Base-by-base conservation (phyloP, 2,113 vertebrate genomes). In the Aphelocoma coerulescens region DNA sequence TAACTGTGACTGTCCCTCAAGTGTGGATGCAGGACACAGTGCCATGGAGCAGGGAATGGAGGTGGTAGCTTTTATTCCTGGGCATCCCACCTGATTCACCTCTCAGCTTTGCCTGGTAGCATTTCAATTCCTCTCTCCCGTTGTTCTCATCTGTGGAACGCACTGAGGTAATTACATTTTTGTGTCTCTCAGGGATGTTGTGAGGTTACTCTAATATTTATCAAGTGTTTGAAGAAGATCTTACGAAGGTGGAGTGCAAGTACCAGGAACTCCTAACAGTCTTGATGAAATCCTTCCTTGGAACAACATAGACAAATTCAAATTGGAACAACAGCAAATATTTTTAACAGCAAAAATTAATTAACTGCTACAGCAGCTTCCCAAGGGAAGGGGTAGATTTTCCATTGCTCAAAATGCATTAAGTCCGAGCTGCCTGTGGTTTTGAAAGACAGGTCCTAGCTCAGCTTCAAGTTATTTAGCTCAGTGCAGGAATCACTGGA, bases 181-280 rank as follows among this genome's bases (percentile, higher is more conserved):
- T 71, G 17, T 52, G 51, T 95, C 93, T 95, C 93, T 55, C 81
- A 49, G 90, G 93, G 63, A 80, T 90, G 88, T 88, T 91, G 55
- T 90, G 90, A 95, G 82, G 63, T 82, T 94, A 90, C 88, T 94
- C 35, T 91, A 90, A 88, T 52, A 74, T 86, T 95, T 80, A 69
- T 85, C 85, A 77, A 95, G 93, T 86, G 75, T 95, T 96, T 93
- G 91, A 96, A 90, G 93, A 89, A 89, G 88, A 96, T 95, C 91
- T 94, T 94, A 85, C 67, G 91, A 89, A 96, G 89, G 89, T 88
- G 67, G 67, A 91, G 58, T 62, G 59, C 66, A 79, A 89, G 87
- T 54, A 58, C 55, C 82, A 89, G 35, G 22, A 94, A 57, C 37
- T 71, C 43, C 68, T 85, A 69, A 76, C 51, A 55, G 82, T 55